phyloP scores from a whole-genome alignment of 2,888 invertebrate genomes.

The Homarus gammarus region DNA sequence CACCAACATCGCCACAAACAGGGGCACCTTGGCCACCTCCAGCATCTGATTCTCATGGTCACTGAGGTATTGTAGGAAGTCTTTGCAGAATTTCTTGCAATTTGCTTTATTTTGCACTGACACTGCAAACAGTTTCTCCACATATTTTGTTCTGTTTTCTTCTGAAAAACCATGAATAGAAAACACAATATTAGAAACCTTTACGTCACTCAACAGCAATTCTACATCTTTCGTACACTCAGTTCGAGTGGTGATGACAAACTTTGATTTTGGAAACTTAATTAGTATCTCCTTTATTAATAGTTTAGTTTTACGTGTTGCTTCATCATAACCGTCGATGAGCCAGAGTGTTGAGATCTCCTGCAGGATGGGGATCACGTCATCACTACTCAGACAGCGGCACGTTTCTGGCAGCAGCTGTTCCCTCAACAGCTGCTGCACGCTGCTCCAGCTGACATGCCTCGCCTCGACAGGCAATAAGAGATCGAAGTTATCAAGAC shows the following conservation, averaged over 20 bases:
- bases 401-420: not conserved
- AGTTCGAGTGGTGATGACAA: conserved; percentile 27
- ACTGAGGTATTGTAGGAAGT: not conserved
- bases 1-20: conserved; percentile 7
- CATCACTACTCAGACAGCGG: not conserved
- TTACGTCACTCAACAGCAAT: not conserved
- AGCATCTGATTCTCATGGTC: not conserved
- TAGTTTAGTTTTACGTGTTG: not conserved
- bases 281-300: conserved; percentile 18
- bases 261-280: conserved; percentile 1
- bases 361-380: not conserved
- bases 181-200: not conserved
- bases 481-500: conserved; percentile 14
- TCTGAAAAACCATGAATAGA: not conserved
- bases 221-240: conserved; percentile 12
- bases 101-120: not conserved
- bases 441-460: not conserved
- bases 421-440: conserved; percentile 7
- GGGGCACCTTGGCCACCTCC: conserved; percentile 1
- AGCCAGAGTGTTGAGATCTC: conserved; percentile 15
- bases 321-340: conserved; percentile 42
- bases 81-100: not conserved
- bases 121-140: conserved; percentile 3
- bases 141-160: not conserved
- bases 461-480: conserved; percentile 26